A percentile compares a stretch with the other conserved stretches of the same genome.
phyloP scores from a whole-genome alignment of 2,113 vertebrate species.

The Antennarius striatus region DNA sequence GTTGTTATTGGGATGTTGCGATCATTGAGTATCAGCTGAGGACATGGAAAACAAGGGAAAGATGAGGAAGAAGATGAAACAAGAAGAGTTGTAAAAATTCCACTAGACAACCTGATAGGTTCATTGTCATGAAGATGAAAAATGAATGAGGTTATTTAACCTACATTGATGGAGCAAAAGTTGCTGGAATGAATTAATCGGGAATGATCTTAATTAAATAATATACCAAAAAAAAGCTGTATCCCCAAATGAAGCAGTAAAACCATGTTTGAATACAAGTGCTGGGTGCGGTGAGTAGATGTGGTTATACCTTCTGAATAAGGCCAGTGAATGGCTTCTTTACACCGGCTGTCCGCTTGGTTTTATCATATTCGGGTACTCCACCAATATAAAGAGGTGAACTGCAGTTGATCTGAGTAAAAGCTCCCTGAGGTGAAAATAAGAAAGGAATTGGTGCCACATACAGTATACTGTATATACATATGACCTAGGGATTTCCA shows the following conservation, averaged over 20 bases:
- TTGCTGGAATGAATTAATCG: not conserved
- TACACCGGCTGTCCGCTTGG: slow-evolving; percentile 87
- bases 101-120: too few relatives aligned
- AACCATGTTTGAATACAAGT: not conserved
- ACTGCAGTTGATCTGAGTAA: slow-evolving; percentile 97
- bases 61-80: not conserved
- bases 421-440: slow-evolving; percentile 85
- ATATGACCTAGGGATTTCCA: too few relatives aligned
- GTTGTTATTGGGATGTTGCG: slow-evolving; percentile 80
- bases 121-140: too few relatives aligned
- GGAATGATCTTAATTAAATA: not conserved
- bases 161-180: too few relatives aligned
- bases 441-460: not conserved
- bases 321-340: slow-evolving; percentile 88
- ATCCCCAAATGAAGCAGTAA: not conserved
- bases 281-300: not conserved
- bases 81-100: not conserved
- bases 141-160: too few relatives aligned
- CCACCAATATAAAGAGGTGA: slow-evolving; percentile 91
- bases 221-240: too few relatives aligned
- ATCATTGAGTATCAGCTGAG: slow-evolving; percentile 90
- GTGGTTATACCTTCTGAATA: slow-evolving; percentile 87
- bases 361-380: slow-evolving; percentile 86
- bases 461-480: too few relatives aligned
- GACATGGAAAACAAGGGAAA: not conserved